Conservation (phyloP, 2,113 vertebrate genomes). For the Galemys pyrenaicus region DNA sequence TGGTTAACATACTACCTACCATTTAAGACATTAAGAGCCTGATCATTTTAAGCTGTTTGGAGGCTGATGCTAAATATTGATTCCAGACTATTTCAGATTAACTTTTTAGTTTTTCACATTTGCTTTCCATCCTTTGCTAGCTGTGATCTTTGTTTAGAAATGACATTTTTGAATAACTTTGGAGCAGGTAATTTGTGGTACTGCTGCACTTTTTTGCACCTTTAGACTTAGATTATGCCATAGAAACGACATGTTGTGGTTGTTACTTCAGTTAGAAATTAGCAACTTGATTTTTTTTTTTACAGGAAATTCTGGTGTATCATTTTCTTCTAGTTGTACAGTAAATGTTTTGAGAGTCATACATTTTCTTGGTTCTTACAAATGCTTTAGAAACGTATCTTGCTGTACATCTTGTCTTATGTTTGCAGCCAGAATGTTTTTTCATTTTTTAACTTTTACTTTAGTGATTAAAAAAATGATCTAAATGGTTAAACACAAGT, state of each 20-base stretch:
- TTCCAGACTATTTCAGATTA: background rate
- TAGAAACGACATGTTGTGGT: constrained; percentile 26
- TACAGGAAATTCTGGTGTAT: background rate
- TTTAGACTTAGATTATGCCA: constrained; percentile 50
- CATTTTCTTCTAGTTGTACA: constrained; percentile 14
- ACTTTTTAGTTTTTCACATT: background rate
- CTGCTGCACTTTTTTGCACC: background rate
- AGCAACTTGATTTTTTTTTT: constrained; percentile 32
- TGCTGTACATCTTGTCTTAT: background rate
- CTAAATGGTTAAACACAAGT: constrained; percentile 27
- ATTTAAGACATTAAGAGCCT: background rate
- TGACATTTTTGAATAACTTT: constrained; percentile 21
- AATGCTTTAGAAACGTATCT: background rate
- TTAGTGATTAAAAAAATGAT: constrained; percentile 40
- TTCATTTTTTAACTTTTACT: background rate
- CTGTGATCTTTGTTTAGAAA: background rate
- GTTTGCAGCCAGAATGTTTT: background rate
- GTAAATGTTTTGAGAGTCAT: constrained; percentile 17
- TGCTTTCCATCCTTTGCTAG: background rate
- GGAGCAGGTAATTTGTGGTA: background rate
- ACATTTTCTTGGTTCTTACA: constrained; percentile 40
- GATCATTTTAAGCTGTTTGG: background rate
- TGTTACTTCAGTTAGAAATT: constrained; percentile 35
- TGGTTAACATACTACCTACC: background rate
- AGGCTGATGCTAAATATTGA: background rate